These are phyloP conservation scores for Parnassius apollo DNA, from an alignment of 2,888 invertebrate genomes.

Conservation along the genomic window DNA sequence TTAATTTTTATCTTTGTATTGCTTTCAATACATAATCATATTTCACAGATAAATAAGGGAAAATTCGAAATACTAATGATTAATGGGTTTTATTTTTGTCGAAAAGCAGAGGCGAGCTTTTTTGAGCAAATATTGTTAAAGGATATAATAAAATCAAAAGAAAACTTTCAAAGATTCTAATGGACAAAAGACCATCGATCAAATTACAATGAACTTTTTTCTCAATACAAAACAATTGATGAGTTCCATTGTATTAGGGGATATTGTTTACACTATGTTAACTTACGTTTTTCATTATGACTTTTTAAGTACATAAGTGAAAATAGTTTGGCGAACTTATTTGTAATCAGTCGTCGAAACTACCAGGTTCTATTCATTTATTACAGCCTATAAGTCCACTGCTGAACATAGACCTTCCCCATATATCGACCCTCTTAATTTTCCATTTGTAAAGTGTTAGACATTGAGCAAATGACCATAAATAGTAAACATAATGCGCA, in stretches of 20 bases:
- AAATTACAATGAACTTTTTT: slow-evolving; percentile 74
- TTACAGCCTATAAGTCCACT: too few relatives aligned
- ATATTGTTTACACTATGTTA: too few relatives aligned
- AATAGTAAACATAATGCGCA: too few relatives aligned
- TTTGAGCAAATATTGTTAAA: slow-evolving; percentile 28
- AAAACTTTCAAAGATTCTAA: slow-evolving; percentile 73
- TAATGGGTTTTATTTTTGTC: slow-evolving; percentile 60
- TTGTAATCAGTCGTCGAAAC: too few relatives aligned
- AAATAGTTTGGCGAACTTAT: too few relatives aligned
- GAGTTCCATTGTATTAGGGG: slow-evolving; percentile 48
- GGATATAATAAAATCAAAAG: slow-evolving; percentile 64
- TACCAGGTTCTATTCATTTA: too few relatives aligned
- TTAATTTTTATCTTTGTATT: slow-evolving; percentile 36
- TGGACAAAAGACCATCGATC: slow-evolving; percentile 77
- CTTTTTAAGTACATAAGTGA: too few relatives aligned
- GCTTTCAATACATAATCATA: slow-evolving; percentile 32
- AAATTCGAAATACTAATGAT: slow-evolving; percentile 42
- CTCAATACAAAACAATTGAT: slow-evolving; percentile 70
- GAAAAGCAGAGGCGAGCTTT: slow-evolving; percentile 49
- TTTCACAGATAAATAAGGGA: slow-evolving; percentile 48
- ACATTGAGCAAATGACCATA: too few relatives aligned
- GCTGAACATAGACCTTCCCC: too few relatives aligned
- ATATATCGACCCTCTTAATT: too few relatives aligned
- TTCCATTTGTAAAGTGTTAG: too few relatives aligned
- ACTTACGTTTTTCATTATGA: too few relatives aligned